Evolutionary conservation across 2,888 invertebrate genomes (phyloP), one percentile per base, ranked within the genome.

Genomic region (Trichopoda pennipes): DNA sequence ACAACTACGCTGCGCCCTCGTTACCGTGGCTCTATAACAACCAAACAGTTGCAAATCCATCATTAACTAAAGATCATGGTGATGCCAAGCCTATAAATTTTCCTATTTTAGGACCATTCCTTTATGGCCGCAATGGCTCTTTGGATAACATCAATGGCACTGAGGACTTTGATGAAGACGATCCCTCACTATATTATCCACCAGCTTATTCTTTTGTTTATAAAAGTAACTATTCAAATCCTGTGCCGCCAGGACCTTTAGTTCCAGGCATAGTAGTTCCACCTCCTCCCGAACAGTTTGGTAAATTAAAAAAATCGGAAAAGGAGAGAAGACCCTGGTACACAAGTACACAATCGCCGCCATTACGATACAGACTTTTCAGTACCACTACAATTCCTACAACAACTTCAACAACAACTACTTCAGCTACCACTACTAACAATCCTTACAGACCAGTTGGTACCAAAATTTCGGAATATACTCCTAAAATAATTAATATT

Each of bases 151-250:
- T 32, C 16, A 95, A 95, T 92, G 93, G 93, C 86, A 93, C 95
- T 82, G 95, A 95, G 89, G 94, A 94, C 86, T 94, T 95, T 92
- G 96, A 96, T 92, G 96, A 96, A 92, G 97, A 97, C 92, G 97
- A 97, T 93, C 96, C 96, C 87, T 96, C 96, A 86, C 94, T 97
- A 73, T 97, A 96, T 89, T 96, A 97, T 93, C 97, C 97, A 87
- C 97, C 97, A 88, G 96, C 96, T 16, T 97, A 97, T 92, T 96
- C 96, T 91, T 96, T 96, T 92, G 95, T 95, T 85, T 96, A 95
- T 91, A 94, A 93, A 89, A 94, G 93, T 89, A 95, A 95, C 89
- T 96, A 96, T 91, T 93, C 94, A 53, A 93, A 93, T 86, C 90
- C 92, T 14, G 96, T 97, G 44, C 94, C 95, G 55, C 95, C 96